Evolutionary conservation across 2,113 vertebrate species (phyloP).

Genomic region (Oryzias woworae): DNA sequence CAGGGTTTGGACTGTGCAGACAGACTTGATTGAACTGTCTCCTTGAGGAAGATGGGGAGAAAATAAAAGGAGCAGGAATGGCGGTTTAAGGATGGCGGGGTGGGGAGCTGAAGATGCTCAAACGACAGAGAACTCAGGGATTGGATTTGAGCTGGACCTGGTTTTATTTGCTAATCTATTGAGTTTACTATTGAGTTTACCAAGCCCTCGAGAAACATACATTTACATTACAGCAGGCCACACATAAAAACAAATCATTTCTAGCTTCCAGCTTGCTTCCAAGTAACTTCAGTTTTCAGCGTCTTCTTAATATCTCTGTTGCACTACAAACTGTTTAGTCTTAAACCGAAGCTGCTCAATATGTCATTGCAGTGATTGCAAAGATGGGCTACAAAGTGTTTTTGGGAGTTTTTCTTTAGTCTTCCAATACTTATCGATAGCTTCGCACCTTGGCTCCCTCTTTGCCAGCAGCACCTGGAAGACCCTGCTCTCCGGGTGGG

Average conservation of each 20-base stretch:
- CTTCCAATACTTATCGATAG: background rate
- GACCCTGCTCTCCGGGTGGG: slow-evolving; percentile 95
- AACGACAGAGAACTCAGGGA: slow-evolving; percentile 24
- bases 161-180: no score
- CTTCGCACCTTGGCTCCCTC: slow-evolving; percentile 92
- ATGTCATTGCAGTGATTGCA: background rate
- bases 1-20: slow-evolving; percentile 46
- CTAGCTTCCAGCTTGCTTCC: slow-evolving; percentile 21
- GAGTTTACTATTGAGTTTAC: background rate
- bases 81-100: slow-evolving; percentile 2
- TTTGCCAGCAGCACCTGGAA: slow-evolving; percentile 94
- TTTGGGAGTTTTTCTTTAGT: background rate
- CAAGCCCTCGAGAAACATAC: slow-evolving; percentile 15
- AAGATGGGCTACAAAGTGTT: background rate
- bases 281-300: slow-evolving; percentile 24
- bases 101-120: slow-evolving; percentile 8
- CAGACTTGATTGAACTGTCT: slow-evolving; percentile 73
- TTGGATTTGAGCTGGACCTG: slow-evolving; percentile 15
- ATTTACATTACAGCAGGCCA: slow-evolving; percentile 7
- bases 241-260: slow-evolving; percentile 34
- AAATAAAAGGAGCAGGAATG: slow-evolving; percentile 57
- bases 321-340: background rate
- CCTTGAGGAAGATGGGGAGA: slow-evolving; percentile 44
- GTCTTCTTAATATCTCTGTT: slow-evolving; percentile 8
- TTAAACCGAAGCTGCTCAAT: background rate